phyloP scores from a whole-genome alignment of 2,888 invertebrate species.

The Agapostemon virescens region DNA sequence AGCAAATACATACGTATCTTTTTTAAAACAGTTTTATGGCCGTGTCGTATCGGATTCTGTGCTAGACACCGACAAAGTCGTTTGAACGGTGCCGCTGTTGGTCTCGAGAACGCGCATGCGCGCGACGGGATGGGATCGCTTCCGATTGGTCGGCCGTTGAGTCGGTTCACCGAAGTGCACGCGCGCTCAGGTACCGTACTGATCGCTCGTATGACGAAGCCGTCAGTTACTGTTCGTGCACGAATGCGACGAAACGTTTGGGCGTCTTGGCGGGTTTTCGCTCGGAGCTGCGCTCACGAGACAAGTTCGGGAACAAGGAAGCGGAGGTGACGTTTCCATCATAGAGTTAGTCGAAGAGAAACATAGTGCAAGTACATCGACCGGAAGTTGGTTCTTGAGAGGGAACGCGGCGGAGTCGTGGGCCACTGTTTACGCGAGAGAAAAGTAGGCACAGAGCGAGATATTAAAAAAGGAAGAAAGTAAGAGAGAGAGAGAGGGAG shows the following conservation, averaged over 20 bases:
- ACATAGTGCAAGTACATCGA: not conserved
- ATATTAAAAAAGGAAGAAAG: not conserved
- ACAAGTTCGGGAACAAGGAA: constrained; percentile 57
- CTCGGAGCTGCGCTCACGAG: constrained; percentile 64
- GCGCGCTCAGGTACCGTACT: constrained; percentile 59
- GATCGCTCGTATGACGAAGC: constrained; percentile 62
- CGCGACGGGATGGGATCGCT: not conserved
- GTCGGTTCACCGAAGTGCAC: constrained; percentile 37
- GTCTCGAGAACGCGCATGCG: not conserved
- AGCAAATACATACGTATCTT: too few species aligned
- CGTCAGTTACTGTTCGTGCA: constrained; percentile 65
- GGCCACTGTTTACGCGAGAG: not conserved
- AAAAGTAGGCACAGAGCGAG: not conserved
- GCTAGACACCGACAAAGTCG: not conserved
- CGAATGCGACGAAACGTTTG: constrained; percentile 66
- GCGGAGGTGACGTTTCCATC: constrained; percentile 61
- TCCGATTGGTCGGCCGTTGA: constrained; percentile 39
- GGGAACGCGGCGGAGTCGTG: constrained; percentile 4
- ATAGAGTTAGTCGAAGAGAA: not conserved
- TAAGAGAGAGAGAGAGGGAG: not conserved
- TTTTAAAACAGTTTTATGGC: too few species aligned
- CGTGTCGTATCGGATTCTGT: not conserved
- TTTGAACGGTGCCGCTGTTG: constrained; percentile 37
- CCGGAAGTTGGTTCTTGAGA: constrained; percentile 1
- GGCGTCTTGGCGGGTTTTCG: constrained; percentile 64